Conservation (phyloP, 2,113 vertebrate species). For the Thamnophis sirtalis region DNA sequence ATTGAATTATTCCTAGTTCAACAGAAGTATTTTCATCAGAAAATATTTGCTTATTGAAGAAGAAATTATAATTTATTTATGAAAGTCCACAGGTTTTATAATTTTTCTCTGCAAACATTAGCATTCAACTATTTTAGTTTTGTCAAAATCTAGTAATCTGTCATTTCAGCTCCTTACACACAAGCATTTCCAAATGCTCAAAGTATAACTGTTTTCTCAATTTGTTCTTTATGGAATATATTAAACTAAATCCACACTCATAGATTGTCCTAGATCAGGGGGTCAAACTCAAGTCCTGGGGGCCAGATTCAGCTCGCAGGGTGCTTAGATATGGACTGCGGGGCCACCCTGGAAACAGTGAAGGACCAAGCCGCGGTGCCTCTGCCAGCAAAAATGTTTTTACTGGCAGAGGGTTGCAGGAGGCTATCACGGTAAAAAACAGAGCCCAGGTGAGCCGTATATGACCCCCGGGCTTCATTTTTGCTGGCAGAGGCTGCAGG, state of each 20-base stretch:
- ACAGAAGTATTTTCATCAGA: not conserved
- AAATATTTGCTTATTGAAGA: not conserved
- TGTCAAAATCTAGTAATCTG: not conserved
- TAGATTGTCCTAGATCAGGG: not conserved
- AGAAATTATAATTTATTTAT: not conserved
- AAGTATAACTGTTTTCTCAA: not conserved
- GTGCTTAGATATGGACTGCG: too few relatives aligned
- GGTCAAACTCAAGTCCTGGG: too few relatives aligned
- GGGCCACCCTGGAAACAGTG: too few relatives aligned
- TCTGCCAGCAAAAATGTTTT: too few relatives aligned
- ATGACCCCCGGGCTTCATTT: too few relatives aligned
- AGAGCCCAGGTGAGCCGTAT: too few relatives aligned
- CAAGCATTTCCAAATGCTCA: not conserved
- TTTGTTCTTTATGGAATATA: not conserved
- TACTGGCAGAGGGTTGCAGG: too few relatives aligned
- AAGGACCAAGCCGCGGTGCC: too few relatives aligned
- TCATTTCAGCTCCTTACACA: not conserved
- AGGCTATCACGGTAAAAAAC: too few relatives aligned
- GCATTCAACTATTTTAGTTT: not conserved
- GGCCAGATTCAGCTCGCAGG: too few relatives aligned
- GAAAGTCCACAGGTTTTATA: not conserved
- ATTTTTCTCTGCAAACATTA: not conserved
- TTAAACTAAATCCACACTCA: not conserved
- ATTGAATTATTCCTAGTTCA: not conserved
- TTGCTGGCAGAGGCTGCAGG: too few relatives aligned